These are phyloP conservation scores for Hestina assimilis DNA, from an alignment of 1,140 invertebrate genomes.

Conservation along the genomic window DNA sequence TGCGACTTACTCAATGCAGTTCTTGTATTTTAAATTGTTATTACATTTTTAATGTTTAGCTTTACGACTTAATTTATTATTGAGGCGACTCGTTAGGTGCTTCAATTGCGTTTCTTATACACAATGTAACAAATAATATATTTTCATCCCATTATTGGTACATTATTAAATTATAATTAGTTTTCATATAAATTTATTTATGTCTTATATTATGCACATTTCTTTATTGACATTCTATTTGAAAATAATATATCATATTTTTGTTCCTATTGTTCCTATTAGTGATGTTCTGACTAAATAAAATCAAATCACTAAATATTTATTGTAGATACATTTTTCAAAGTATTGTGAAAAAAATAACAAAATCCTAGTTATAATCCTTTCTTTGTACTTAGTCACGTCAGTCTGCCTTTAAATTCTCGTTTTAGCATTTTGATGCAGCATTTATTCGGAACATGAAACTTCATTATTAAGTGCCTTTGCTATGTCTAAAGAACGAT, in stretches of 20 bases:
- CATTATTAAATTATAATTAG: conserved; percentile 29
- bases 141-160: conserved; percentile 35
- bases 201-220: conserved; percentile 23
- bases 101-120: conserved; percentile 23
- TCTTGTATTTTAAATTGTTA: conserved; percentile 17
- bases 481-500: neutral
- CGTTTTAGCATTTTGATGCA: conserved; percentile 7
- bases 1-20: neutral
- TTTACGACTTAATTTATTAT: conserved; percentile 40
- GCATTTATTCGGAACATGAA: conserved; percentile 10
- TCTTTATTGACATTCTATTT: conserved; percentile 27
- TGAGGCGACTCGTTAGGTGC: conserved; percentile 34
- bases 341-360: neutral
- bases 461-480: conserved; percentile 26
- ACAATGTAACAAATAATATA: conserved; percentile 8
- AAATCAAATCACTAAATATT: conserved; percentile 6
- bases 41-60: conserved; percentile 29
- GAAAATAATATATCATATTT: conserved; percentile 17
- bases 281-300: conserved; percentile 16
- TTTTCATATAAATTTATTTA: conserved; percentile 29
- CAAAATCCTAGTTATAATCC: neutral
- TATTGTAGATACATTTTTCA: conserved; percentile 9
- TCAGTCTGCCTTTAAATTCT: neutral
- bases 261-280: conserved; percentile 37
- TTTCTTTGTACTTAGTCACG: conserved; percentile 7